phyloP scores from a whole-genome alignment of 2,888 invertebrate genomes.

The Andrena bucephala region DNA sequence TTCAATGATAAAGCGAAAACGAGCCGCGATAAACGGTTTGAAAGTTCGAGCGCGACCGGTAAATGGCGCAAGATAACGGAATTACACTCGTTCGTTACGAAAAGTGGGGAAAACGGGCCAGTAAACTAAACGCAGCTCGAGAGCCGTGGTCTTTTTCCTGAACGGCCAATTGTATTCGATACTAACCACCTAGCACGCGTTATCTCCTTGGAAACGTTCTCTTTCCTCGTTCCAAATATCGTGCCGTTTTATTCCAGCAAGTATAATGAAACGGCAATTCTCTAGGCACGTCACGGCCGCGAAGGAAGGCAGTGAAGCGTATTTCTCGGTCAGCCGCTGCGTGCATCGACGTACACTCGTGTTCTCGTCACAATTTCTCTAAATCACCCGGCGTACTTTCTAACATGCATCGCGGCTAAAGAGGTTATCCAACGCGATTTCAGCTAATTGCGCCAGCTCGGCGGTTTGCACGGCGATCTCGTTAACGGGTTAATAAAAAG shows the following conservation, averaged over 20 bases:
- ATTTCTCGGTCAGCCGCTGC: slow-evolving; percentile 61
- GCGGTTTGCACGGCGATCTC: slow-evolving; percentile 24
- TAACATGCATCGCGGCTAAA: slow-evolving; percentile 66
- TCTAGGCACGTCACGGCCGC: slow-evolving; percentile 1
- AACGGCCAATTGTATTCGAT: neutral
- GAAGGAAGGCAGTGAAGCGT: slow-evolving; percentile 43
- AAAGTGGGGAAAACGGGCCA: slow-evolving; percentile 18
- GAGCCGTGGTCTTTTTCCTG: neutral
- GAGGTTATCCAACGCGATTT: slow-evolving; percentile 62
- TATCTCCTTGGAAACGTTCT: neutral
- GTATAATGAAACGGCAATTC: slow-evolving; percentile 10
- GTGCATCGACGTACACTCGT: slow-evolving; percentile 37
- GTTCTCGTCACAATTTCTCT: slow-evolving; percentile 63
- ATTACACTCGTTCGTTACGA: slow-evolving; percentile 17
- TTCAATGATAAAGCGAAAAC: slow-evolving; percentile 28
- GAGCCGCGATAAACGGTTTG: slow-evolving; percentile 27
- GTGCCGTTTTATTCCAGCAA: slow-evolving; percentile 25
- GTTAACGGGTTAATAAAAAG: slow-evolving; percentile 48
- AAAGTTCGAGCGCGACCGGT: slow-evolving; percentile 26
- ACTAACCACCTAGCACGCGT: neutral
- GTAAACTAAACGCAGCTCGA: neutral
- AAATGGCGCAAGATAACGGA: slow-evolving; percentile 24
- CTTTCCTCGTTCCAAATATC: neutral
- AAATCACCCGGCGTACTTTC: slow-evolving; percentile 61
- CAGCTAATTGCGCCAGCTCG: slow-evolving; percentile 50